Percentiles rank a stretch among this genome's conserved stretches.
phyloP scores from a whole-genome alignment of 1,140 invertebrate species.

The Bombus fervidus region DNA sequence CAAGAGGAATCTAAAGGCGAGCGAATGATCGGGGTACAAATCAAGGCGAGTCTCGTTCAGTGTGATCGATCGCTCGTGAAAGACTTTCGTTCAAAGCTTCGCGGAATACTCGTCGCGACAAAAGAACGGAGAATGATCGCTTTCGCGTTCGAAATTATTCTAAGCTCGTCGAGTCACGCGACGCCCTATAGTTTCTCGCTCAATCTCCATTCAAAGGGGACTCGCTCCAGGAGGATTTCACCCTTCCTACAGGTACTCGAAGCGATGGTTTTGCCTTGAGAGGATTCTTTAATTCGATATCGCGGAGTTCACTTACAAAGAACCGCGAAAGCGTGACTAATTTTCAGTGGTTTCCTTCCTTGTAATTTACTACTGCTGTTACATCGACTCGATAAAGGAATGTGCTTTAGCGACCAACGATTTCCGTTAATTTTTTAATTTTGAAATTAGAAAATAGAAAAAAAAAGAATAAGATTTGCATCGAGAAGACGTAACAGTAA shows the following conservation, averaged over 20 bases:
- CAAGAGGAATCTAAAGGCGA: background rate
- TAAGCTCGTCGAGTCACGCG: background rate
- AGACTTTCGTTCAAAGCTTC: background rate
- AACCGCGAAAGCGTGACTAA: slow-evolving; percentile 37
- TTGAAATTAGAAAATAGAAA: too few relatives aligned
- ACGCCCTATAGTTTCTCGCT: background rate
- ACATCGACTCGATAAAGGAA: too few relatives aligned
- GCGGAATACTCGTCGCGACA: too few relatives aligned
- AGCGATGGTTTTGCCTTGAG: background rate
- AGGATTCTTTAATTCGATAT: slow-evolving; percentile 35
- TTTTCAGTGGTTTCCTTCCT: slow-evolving; percentile 41
- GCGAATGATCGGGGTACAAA: slow-evolving; percentile 21
- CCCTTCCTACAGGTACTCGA: background rate
- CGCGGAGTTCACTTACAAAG: slow-evolving; percentile 42
- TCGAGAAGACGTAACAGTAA: too few relatives aligned
- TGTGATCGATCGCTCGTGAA: background rate
- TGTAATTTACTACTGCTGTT: slow-evolving; percentile 35
- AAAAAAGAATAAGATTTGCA: too few relatives aligned
- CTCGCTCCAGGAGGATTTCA: background rate
- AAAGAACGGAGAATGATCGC: too few relatives aligned
- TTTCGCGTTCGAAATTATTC: background rate
- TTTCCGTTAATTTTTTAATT: too few relatives aligned
- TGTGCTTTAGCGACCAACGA: too few relatives aligned
- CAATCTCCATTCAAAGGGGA: background rate
- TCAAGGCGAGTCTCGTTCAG: slow-evolving; percentile 8